Evolutionary conservation across 2,888 invertebrate genomes (phyloP), one percentile per base, ranked within the genome.

Genomic region (Drosophila putrida): DNA sequence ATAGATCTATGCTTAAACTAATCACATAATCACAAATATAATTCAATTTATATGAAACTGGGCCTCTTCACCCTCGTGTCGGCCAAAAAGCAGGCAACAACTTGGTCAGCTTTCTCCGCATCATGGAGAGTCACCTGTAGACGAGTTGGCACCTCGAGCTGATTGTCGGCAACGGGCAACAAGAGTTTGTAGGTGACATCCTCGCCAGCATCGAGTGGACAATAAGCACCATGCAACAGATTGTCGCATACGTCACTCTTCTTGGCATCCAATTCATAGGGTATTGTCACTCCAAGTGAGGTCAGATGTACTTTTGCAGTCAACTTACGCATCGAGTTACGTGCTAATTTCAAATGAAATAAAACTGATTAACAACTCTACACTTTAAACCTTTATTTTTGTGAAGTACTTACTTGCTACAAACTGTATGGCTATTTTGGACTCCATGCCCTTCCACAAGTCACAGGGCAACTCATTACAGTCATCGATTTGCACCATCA

Each of bases 151-250:
- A 92, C 85, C 71, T 92, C 90, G 0, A 88, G 88, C 35, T 90
- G 84, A 49, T 59, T 67, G 20, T 47, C 71, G 6, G 74, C 66
- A 15, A 92, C 67, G 0, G 91, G 88, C 51, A 93, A 62, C 6
- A 78, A 59, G 20, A 93, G 83, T 13, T 82, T 79, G 64, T 92
- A 93, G 44, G 90, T 90, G 36, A 89, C 91, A 83, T 91, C 90
- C 64, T 93, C 92, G 3, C 80, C 88, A 6, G 74, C 78, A 53
- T 91, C 86, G 28, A 93, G 62, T 0, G 93, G 93, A 65, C 93
- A 93, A 33, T 90, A 88, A 57, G 90, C 91, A 6, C 83, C 91
- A 47, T 88, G 83, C 50, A 92, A 15, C 0, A 92, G 77, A 74
- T 91, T 88, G 2, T 71, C 41, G 70, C 93, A 93, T 4, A 91